phyloP scores from a whole-genome alignment of 1,140 invertebrate species.

The Pogonus chalceus region DNA sequence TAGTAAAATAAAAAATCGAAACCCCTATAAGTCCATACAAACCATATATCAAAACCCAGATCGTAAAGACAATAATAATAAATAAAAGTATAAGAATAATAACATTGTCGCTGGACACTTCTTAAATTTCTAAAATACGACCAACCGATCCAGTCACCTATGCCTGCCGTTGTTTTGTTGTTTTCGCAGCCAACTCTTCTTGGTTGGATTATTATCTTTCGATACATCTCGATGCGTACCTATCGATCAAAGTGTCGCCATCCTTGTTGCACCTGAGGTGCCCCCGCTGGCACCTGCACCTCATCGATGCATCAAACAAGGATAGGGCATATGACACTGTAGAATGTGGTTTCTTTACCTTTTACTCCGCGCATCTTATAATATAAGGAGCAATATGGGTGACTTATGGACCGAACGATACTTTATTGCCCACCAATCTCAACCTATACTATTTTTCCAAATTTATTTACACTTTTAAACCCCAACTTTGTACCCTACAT shows the following conservation, averaged over 20 bases:
- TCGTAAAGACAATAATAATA: background rate
- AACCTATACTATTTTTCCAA: no score
- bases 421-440: no score
- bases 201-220: background rate
- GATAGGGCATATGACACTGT: background rate
- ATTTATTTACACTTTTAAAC: no score
- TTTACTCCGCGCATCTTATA: no score
- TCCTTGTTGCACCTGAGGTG: background rate
- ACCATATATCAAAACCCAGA: background rate
- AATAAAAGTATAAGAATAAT: background rate
- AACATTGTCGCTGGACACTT: background rate
- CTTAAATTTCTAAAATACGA: conserved; percentile 4
- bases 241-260: conserved; percentile 1
- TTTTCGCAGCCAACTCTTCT: background rate
- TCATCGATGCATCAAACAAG: background rate
- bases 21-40: no score
- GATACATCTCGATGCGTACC: conserved; percentile 1
- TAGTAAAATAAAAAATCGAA: no score
- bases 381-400: no score
- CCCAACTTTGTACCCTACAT: no score
- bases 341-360: no score
- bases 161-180: background rate
- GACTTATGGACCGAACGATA: no score
- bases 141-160: background rate
- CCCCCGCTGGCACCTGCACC: background rate